These are phyloP conservation scores for Actenoides lindsayi DNA, from an alignment of 2,113 vertebrate genomes.

Conservation along the genomic window DNA sequence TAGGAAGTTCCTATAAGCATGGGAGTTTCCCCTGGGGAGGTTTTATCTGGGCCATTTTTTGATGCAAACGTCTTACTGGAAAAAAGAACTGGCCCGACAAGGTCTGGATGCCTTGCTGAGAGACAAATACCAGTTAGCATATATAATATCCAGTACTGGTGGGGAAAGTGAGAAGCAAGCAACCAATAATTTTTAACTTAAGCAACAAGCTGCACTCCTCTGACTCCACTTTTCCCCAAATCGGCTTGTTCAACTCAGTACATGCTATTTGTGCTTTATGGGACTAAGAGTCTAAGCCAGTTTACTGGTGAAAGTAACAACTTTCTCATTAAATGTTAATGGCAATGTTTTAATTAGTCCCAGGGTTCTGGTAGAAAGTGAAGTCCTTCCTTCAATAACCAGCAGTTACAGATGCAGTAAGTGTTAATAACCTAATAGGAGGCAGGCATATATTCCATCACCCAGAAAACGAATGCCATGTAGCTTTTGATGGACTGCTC, in stretches of 20 bases:
- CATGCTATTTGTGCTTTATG: neutral
- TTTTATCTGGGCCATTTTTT: neutral
- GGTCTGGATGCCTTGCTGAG: neutral
- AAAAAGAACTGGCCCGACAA: constrained; percentile 36
- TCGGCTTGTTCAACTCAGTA: neutral
- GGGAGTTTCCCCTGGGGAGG: neutral
- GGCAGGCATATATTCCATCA: neutral
- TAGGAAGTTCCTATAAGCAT: neutral
- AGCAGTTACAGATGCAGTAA: constrained; percentile 3
- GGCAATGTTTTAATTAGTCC: constrained; percentile 24
- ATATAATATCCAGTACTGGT: neutral
- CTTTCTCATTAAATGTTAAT: neutral
- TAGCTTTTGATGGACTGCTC: neutral
- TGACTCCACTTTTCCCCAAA: neutral
- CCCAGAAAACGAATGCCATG: neutral
- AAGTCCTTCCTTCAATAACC: neutral
- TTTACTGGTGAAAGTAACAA: neutral
- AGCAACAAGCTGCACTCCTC: neutral
- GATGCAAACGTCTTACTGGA: neutral
- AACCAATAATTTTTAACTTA: neutral
- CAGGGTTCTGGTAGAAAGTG: neutral
- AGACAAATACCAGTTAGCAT: neutral
- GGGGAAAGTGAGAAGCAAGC: neutral
- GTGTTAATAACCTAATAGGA: constrained; percentile 27
- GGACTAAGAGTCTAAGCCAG: neutral